Percentiles rank a stretch among this genome's conserved stretches.
phyloP scores from a whole-genome alignment of 2,113 vertebrate genomes.

The Xyliphius kryptos region DNA sequence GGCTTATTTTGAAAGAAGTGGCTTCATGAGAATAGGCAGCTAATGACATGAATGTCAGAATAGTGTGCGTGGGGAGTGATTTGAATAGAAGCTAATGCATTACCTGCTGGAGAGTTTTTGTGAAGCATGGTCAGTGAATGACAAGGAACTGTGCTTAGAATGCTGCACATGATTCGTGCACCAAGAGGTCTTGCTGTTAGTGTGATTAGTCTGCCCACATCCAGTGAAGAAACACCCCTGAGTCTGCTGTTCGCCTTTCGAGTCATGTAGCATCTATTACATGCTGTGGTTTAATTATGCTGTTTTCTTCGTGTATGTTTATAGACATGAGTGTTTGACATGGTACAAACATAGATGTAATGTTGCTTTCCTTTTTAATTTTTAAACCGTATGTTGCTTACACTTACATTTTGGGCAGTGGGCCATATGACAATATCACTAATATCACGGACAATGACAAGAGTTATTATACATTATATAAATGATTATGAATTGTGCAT shows the following conservation, averaged over 20 bases:
- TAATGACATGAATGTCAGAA: constrained; percentile 20
- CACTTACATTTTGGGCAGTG: constrained; percentile 7
- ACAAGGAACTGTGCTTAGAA: neutral
- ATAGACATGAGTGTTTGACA: no score
- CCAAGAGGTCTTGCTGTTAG: constrained; percentile 8
- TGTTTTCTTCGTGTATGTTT: no score
- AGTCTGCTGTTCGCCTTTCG: constrained; percentile 18
- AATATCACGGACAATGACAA: no score
- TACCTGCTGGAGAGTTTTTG: constrained; percentile 19
- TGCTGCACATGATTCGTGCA: neutral
- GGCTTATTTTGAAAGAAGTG: constrained; percentile 20
- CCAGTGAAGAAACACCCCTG: neutral
- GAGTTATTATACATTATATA: no score
- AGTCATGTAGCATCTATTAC: no score
- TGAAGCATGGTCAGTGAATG: constrained; percentile 7
- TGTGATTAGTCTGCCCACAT: constrained; percentile 15
- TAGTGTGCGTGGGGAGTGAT: constrained; percentile 1
- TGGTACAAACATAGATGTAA: no score
- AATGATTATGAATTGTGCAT: no score
- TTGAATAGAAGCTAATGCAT: constrained; percentile 23
- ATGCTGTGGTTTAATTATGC: no score
- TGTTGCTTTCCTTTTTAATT: neutral
- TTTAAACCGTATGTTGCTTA: constrained; percentile 23
- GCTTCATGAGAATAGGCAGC: constrained; percentile 20
- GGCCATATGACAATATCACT: no score